Evolutionary conservation across 2,113 vertebrate genomes (phyloP), one percentile per base, ranked within the genome.

Genomic region (Aptenodytes forsteri): DNA sequence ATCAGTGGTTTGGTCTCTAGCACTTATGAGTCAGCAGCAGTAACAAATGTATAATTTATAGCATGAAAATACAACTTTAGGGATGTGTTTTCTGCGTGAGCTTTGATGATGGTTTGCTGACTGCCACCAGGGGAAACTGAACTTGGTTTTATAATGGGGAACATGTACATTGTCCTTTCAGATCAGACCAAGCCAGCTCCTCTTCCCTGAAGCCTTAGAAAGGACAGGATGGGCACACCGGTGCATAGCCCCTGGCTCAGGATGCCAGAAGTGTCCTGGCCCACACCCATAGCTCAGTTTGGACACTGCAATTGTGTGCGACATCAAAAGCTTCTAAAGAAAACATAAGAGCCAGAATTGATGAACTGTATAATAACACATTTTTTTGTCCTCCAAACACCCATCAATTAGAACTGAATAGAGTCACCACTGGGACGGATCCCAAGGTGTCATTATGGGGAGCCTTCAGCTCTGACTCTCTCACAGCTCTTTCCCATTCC

Each of bases 221-320:
- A 70, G 40, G 58, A 40, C 19, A 62, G 72, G 32, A 26, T 49
- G 22, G 49, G 15, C 34, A 27, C 36, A 8, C 5, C 21, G 34
- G 26, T n/a, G 58, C 13, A 9, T 26, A 49, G 47, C 5, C 18
- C 38, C 55, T 40, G 25, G 11, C 20, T 88, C 29, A 40, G 78
- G 36, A 65, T 42, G 36, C 7, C 9, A 17, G 19, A 19, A 40
- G 38, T 23, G 38, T n/a, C 56, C 34, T 88, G 44, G 38, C 12
- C 66, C 30, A 30, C 6, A 8, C 15, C 11, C 17, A 6, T 25
- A n/a, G 30, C n/a, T 78, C 17, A 32, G 4, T 34, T 42, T 67
- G 52, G 30, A 29, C 0, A 2, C 10, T 66, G 34, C 13, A 25
- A 13, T 15, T 25, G 6, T 50, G 46, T 29, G 8, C 2, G 3